phyloP scores from a whole-genome alignment of 2,888 invertebrate species.

The Drosophila monieri region DNA sequence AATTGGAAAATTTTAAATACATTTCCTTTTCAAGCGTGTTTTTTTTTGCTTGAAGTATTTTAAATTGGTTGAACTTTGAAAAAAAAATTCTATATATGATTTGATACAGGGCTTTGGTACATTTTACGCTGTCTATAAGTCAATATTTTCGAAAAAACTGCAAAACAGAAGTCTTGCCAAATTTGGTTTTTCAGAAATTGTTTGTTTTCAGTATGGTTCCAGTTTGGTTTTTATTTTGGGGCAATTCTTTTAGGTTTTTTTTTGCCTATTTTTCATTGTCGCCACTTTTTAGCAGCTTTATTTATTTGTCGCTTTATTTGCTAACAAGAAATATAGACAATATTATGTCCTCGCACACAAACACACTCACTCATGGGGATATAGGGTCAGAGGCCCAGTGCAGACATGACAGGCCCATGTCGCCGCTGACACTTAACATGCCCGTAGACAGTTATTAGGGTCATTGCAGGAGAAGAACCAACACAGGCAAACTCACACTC shows the following conservation, averaged over 20 bases:
- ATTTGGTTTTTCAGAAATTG: too few species aligned
- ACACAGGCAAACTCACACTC: constrained; percentile 42
- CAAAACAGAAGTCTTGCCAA: too few species aligned
- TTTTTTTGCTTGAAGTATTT: neutral
- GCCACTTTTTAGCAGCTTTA: constrained; percentile 73
- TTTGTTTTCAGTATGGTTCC: neutral
- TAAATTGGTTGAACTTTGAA: neutral
- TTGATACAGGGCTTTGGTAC: too few species aligned
- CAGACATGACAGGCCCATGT: constrained; percentile 74
- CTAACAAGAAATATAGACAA: constrained; percentile 80
- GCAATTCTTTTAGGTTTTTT: constrained; percentile 10
- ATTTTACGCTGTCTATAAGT: too few species aligned
- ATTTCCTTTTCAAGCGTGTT: neutral
- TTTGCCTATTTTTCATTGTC: constrained; percentile 64
- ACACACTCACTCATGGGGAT: constrained; percentile 36
- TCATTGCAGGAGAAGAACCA: constrained; percentile 66
- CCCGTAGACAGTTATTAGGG: constrained; percentile 79
- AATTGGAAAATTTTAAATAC: constrained; percentile 1
- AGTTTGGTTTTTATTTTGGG: neutral
- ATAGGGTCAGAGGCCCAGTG: constrained; percentile 38
- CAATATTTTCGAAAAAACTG: too few species aligned
- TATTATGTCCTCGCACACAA: constrained; percentile 56
- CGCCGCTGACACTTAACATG: constrained; percentile 80
- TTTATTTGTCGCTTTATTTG: constrained; percentile 79
- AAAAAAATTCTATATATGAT: too few species aligned